Conservation (phyloP, 1,140 invertebrate species). For the Pachyrhynchus sulphureomaculatus region DNA sequence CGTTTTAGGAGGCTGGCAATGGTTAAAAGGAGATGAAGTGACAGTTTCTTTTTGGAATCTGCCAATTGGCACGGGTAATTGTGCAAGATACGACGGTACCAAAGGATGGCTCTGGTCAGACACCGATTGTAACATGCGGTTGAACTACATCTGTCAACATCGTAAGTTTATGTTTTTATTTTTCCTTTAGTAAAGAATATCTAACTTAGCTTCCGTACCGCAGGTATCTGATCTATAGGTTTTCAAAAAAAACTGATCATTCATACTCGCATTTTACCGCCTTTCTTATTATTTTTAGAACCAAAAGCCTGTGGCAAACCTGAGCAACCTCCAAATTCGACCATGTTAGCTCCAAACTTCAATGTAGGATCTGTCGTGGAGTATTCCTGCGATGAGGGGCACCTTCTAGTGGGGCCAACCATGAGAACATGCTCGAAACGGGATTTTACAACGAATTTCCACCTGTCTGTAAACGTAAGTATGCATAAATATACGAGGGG, state of each 20-base stretch:
- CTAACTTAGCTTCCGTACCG: too few species aligned
- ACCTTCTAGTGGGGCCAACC: constrained; percentile 81
- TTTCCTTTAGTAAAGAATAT: too few species aligned
- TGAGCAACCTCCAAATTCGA: constrained; percentile 91
- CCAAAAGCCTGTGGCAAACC: constrained; percentile 87
- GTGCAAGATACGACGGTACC: constrained; percentile 87
- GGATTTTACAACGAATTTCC: constrained; percentile 94
- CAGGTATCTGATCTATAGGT: too few species aligned
- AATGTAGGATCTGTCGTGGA: constrained; percentile 85
- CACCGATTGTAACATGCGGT: constrained; percentile 79
- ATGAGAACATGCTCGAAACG: constrained; percentile 83
- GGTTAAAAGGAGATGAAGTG: constrained; percentile 85
- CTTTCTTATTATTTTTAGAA: too few species aligned
- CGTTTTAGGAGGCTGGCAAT: constrained; percentile 76
- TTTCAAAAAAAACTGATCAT: too few species aligned
- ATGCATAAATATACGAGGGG: too few species aligned
- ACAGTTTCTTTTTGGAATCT: constrained; percentile 91
- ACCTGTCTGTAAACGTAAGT: constrained; percentile 89
- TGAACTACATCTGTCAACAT: constrained; percentile 94
- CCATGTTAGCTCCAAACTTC: constrained; percentile 72
- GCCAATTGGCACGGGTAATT: constrained; percentile 79
- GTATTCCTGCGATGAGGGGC: constrained; percentile 83
- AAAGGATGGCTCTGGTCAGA: constrained; percentile 95
- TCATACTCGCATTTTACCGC: too few species aligned
- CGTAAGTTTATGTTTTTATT: constrained; percentile 77